These are phyloP conservation scores for Drosophila rhopaloa DNA, from an alignment of 1,140 invertebrate genomes.

Conservation along the genomic window DNA sequence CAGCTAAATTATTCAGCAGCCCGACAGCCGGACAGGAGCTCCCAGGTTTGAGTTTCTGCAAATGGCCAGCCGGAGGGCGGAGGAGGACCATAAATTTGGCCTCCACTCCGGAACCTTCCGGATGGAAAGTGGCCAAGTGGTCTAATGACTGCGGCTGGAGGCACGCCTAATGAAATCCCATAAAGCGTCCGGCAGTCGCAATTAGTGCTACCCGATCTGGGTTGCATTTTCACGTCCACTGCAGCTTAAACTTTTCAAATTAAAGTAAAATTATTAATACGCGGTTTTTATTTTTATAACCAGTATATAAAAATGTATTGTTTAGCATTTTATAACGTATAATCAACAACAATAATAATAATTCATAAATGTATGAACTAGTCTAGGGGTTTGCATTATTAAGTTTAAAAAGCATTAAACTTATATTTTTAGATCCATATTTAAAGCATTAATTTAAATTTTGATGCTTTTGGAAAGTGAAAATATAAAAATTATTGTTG, in stretches of 20 bases:
- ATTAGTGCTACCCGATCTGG: constrained; percentile 36
- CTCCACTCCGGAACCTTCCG: constrained; percentile 20
- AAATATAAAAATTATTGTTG: no score
- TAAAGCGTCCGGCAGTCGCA: constrained; percentile 32
- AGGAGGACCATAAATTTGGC: constrained; percentile 31
- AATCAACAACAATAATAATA: no score
- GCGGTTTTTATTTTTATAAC: no score
- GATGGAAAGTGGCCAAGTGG: constrained; percentile 25
- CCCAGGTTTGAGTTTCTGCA: constrained; percentile 23
- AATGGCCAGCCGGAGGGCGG: constrained; percentile 13
- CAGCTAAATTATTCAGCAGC: constrained; percentile 71
- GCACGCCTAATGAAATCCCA: constrained; percentile 40
- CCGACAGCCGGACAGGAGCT: constrained; percentile 33
- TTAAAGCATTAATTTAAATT: no score
- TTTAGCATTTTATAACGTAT: no score
- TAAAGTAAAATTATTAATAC: background rate
- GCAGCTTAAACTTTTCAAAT: background rate
- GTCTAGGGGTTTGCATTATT: no score
- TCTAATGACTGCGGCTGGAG: constrained; percentile 41
- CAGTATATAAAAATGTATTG: no score
- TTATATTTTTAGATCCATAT: no score
- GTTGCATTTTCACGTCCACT: constrained; percentile 8
- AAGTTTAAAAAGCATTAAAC: no score
- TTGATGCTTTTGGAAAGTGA: no score
- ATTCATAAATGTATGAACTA: no score